A percentile compares a stretch with the other conserved stretches of the same genome.
These are phyloP conservation scores for Chiloscyllium punctatum DNA, from an alignment of 2,797 vertebrate species.

Conservation along the genomic window DNA sequence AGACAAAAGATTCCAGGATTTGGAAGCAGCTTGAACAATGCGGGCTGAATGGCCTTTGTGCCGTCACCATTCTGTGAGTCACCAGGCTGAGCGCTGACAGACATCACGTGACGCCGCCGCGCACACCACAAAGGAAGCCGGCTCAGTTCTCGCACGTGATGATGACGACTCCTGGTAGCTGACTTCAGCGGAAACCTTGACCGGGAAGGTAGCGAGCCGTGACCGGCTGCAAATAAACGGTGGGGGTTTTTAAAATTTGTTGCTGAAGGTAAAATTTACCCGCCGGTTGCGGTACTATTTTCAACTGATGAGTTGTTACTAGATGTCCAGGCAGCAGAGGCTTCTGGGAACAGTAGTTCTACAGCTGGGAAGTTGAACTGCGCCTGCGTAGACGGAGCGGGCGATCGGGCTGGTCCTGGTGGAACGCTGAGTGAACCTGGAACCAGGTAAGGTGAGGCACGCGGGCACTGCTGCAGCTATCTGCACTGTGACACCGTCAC, in stretches of 20 bases:
- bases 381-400: neutral
- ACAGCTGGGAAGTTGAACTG: neutral
- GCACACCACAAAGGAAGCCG: neutral
- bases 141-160: neutral
- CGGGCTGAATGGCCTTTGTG: neutral
- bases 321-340: neutral
- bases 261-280: neutral
- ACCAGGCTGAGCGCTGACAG: neutral
- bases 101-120: neutral
- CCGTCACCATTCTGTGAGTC: neutral
- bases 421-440: neutral
- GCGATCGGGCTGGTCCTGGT: neutral
- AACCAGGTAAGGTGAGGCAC: neutral
- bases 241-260: neutral
- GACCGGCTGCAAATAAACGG: neutral
- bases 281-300: neutral
- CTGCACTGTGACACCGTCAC: too few species aligned
- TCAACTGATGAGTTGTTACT: neutral
- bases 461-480: neutral
- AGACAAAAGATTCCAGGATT: neutral
- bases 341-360: neutral
- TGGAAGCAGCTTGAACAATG: neutral
- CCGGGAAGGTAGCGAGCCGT: rapidly evolving
- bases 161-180: neutral
- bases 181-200: neutral